phyloP scores from a whole-genome alignment of 1,140 invertebrate species.

The Diorhabda carinulata region DNA sequence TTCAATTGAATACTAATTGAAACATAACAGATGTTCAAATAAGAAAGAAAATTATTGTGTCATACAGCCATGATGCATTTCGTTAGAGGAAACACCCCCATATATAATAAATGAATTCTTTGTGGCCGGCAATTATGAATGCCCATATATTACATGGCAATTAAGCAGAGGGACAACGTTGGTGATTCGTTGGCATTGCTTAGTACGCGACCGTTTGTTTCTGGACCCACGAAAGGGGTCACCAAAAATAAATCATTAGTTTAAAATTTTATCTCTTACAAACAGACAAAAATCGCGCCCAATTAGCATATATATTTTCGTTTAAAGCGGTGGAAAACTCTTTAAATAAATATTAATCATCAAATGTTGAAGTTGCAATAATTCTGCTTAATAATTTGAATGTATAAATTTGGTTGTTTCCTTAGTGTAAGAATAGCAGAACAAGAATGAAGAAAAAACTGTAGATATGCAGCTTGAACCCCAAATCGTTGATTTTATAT shows the following conservation, averaged over 20 bases:
- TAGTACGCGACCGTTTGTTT: constrained; percentile 10
- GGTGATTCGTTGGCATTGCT: constrained; percentile 7
- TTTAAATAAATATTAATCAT: constrained; percentile 15
- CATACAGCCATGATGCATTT: constrained; percentile 11
- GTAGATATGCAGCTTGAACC: too few relatives aligned
- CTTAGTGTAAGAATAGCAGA: too few relatives aligned
- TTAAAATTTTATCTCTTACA: constrained; percentile 25
- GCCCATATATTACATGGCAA: constrained; percentile 23
- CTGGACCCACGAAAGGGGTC: constrained; percentile 15
- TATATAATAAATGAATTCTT: constrained; percentile 27
- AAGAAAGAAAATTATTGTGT: too few relatives aligned
- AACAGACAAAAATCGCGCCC: constrained; percentile 25
- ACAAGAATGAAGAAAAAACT: too few relatives aligned
- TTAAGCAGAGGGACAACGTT: constrained; percentile 20
- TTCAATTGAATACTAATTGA: too few relatives aligned
- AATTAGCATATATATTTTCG: constrained; percentile 24
- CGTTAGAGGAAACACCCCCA: constrained; percentile 16
- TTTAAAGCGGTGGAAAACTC: constrained; percentile 3
- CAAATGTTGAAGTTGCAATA: background rate
- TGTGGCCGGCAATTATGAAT: constrained; percentile 22
- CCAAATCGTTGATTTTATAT: too few relatives aligned
- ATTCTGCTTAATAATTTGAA: too few relatives aligned
- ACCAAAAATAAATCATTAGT: constrained; percentile 21
- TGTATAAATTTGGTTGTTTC: too few relatives aligned
- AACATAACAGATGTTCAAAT: too few relatives aligned